Percentiles rank a stretch among this genome's conserved stretches.
These are phyloP conservation scores for Danio kyathit DNA, from an alignment of 2,797 vertebrate genomes.

Conservation along the genomic window DNA sequence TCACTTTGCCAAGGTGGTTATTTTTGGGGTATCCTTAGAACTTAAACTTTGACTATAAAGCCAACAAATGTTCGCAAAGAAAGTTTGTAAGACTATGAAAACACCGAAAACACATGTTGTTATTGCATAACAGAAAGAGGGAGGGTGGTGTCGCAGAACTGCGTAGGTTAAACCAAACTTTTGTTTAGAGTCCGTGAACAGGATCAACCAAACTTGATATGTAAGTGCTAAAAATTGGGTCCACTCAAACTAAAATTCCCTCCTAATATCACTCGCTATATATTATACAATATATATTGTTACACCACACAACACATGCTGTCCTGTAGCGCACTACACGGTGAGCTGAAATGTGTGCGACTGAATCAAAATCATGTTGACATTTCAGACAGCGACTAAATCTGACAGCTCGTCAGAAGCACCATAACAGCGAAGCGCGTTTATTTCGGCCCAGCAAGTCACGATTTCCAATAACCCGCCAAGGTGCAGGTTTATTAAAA, in stretches of 20 bases:
- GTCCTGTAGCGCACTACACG: neutral
- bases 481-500: neutral
- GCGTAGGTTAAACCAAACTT: constrained; percentile 53
- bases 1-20: neutral
- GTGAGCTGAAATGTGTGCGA: neutral
- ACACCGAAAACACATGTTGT: constrained; percentile 41
- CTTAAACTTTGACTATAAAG: neutral
- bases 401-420: constrained; percentile 71
- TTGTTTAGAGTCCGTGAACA: constrained; percentile 30
- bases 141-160: constrained; percentile 33
- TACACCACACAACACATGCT: neutral
- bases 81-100: constrained; percentile 10
- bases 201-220: constrained; percentile 54
- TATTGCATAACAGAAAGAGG: constrained; percentile 46
- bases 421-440: constrained; percentile 49
- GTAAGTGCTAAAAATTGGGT: constrained; percentile 11
- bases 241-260: constrained; percentile 3
- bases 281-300: neutral
- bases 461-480: neutral
- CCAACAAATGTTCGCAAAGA: neutral
- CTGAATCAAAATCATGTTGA: constrained; percentile 59
- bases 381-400: constrained; percentile 68
- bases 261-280: neutral
- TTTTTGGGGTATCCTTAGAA: neutral
- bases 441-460: constrained; percentile 1